A percentile compares a stretch with the other conserved stretches of the same genome.
Evolutionary conservation across 2,797 vertebrate genomes (phyloP).

Genomic region (Pipistrellus nathusii): DNA sequence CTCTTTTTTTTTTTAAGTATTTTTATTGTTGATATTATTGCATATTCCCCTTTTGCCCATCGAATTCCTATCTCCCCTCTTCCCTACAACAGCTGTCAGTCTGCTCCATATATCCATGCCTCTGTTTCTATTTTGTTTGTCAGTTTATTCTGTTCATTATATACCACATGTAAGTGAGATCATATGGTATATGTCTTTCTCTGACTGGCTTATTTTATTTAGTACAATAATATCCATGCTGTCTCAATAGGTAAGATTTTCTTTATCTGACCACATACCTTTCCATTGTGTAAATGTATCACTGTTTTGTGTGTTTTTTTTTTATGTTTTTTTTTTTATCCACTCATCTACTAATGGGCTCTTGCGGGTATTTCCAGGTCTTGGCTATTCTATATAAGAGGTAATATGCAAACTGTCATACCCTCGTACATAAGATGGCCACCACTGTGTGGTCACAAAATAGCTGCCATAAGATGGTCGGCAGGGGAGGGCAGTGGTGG

Average conservation of each 20-base stretch:
- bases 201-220: neutral
- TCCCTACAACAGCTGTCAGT: neutral
- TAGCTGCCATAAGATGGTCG: no score
- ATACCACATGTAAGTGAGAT: neutral
- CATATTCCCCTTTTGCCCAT: neutral
- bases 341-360: neutral
- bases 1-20: neutral
- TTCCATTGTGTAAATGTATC: neutral
- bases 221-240: neutral
- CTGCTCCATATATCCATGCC: neutral
- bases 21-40: neutral
- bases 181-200: neutral
- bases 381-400: neutral
- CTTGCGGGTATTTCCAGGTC: neutral
- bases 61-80: neutral
- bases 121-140: neutral
- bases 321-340: neutral
- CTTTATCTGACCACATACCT: neutral
- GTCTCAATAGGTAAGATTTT: neutral
- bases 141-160: neutral
- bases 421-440: no score
- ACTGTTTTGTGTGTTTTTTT: neutral
- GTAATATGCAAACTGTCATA: no score
- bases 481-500: no score
- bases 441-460: no score